Evolutionary conservation across 2,888 invertebrate genomes (phyloP).

Genomic region (Eustalomyia histrio): DNA sequence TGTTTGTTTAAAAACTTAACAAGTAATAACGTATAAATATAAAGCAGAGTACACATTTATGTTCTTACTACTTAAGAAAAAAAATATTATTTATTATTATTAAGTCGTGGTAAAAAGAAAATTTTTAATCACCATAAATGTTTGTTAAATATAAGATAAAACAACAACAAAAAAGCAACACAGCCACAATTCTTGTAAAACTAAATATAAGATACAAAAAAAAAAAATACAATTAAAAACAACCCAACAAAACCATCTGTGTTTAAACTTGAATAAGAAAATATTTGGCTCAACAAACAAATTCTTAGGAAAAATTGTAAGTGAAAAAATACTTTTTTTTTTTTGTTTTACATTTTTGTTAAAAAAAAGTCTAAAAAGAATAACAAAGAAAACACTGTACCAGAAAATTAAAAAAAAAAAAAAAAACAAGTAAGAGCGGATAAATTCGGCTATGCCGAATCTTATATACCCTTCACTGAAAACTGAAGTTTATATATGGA

Average conservation of each 20-base stretch:
- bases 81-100: not conserved
- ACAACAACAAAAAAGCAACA: not conserved
- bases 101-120: not conserved
- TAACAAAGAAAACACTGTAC: not conserved
- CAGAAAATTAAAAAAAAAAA: no score
- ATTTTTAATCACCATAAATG: not conserved
- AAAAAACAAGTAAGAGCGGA: no score
- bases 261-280: not conserved
- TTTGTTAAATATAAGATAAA: not conserved
- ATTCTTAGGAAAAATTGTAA: not conserved
- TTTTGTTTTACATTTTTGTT: not conserved
- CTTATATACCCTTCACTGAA: no score
- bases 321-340: not conserved
- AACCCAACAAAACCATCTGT: not conserved
- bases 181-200: not conserved
- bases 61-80: not conserved
- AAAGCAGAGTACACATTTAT: not conserved
- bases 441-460: no score
- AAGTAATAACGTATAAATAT: conserved; percentile 7
- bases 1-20: conserved; percentile 1
- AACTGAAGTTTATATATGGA: no score
- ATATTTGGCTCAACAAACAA: not conserved
- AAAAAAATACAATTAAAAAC: not conserved
- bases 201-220: not conserved
- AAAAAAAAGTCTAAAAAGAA: not conserved